A percentile compares a stretch with the other conserved stretches of the same genome.
These are phyloP conservation scores for Labeo catla DNA, from an alignment of 2,113 vertebrate genomes.

Conservation along the genomic window DNA sequence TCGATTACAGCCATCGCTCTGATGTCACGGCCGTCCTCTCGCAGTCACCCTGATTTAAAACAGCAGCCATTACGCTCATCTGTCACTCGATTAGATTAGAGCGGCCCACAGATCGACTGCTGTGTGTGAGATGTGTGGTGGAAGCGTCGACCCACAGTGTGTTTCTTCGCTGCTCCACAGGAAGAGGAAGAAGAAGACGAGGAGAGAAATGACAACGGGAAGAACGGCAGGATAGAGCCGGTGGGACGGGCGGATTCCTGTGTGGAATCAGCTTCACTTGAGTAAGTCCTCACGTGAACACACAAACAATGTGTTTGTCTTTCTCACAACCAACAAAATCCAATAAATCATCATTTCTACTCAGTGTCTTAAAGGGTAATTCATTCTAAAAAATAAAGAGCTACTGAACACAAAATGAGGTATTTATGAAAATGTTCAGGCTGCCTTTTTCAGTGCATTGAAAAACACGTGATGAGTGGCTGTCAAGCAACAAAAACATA, in stretches of 20 bases:
- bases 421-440: background rate
- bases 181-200: conserved; percentile 83
- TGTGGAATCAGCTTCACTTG: conserved; percentile 82
- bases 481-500: no score
- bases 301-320: background rate
- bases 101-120: no score
- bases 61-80: background rate
- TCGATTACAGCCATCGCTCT: conserved; percentile 56
- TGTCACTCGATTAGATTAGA: background rate
- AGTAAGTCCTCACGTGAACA: conserved; percentile 81
- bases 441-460: no score
- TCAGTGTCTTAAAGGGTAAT: background rate
- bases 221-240: conserved; percentile 89
- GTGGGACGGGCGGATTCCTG: conserved; percentile 91
- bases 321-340: background rate
- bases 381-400: background rate
- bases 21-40: conserved; percentile 2
- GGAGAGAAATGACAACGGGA: conserved; percentile 76
- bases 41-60: background rate
- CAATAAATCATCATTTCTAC: background rate
- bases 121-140: background rate
- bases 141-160: background rate
- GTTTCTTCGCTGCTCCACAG: conserved; percentile 43
- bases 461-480: no score
- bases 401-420: background rate